Base-by-base conservation (phyloP, 1,140 invertebrate genomes). In the Daktulosphaira vitifoliae region DNA sequence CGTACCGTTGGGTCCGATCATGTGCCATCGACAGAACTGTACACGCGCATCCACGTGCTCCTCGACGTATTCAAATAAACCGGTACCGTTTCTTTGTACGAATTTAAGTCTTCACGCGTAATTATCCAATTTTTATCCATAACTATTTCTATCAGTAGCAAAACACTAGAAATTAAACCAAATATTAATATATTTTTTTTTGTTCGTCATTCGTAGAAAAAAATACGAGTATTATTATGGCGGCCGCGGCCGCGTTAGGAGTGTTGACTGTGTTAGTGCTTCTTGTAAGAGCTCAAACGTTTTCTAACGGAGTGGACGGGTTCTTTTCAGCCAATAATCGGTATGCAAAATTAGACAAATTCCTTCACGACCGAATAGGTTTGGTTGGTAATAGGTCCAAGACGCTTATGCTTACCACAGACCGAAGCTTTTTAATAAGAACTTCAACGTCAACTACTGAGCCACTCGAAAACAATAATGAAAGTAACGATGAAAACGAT, bases 31-130 rank as follows among this genome's bases (percentile, higher is more conserved):
- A 29, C 4, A 25, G 20, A 33, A 15, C 37, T 22, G 38, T 42
- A 25, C 39, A 38, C 38, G 23, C 22, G 38, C 37, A 16, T 62
- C 56, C 56, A 62, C 56, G 56, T 48, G 54, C 54, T 59, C 39
- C 5, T 11, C 29, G 29, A 33, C n/a, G n/a, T n/a, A n/a, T n/a
- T n/a, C n/a, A n/a, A n/a, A n/a, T n/a, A n/a, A n/a, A n/a, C 56
- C 56, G 44, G 56, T 48, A 38, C 54, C 39, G 39, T 59, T 18
- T 3, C 49, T 22, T 5, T 16, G 25, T 5, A 26, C n/a, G 16
- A 1, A 23, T 48, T 48, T 11, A 33, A 33, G 29, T 33, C 29
- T 11, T 11, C 11, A 33, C 29, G 5, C 29, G 29, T 33, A 6
- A 33, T 33, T 11, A 5, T 11, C 11, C 29, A 33, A 33, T 33